Conservation (phyloP, 2,797 vertebrate genomes). For the Gorsachius magnificus region DNA sequence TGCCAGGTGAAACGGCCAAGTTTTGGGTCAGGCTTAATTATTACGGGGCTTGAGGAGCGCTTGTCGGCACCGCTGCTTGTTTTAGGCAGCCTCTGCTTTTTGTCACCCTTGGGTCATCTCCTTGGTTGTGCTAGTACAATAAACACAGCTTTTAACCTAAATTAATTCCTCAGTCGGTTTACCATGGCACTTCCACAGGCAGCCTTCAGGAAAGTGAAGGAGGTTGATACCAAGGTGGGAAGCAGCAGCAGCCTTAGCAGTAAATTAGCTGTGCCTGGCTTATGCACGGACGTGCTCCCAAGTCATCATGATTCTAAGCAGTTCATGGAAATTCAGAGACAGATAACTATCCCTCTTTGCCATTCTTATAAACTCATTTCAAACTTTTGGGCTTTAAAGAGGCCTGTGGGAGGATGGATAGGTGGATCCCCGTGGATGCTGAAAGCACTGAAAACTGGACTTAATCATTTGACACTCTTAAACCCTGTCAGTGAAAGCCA, state of each 20-base stretch:
- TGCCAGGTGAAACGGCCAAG: not conserved
- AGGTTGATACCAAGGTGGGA: not conserved
- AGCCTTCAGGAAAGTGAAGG: not conserved
- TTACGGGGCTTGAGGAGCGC: not conserved
- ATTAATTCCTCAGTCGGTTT: not conserved
- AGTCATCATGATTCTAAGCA: not conserved
- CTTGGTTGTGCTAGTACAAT: not conserved
- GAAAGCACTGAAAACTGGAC: not conserved
- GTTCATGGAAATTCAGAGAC: not conserved
- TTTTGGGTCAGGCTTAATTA: not conserved
- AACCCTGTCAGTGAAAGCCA: not conserved
- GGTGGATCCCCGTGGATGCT: not conserved
- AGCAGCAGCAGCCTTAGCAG: not conserved
- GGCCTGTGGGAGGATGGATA: not conserved
- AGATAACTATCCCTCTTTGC: not conserved
- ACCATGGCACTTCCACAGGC: not conserved
- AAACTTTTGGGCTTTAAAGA: not conserved
- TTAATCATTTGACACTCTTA: not conserved
- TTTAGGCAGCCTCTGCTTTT: not conserved
- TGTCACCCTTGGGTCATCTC: slow-evolving; percentile 1
- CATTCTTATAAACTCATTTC: not conserved
- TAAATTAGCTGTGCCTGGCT: not conserved
- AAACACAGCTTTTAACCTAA: slow-evolving; percentile 6
- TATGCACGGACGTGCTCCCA: not conserved
- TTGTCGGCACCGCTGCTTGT: not conserved